phyloP scores from a whole-genome alignment of 2,797 vertebrate species.

The Aplochiton taeniatus region DNA sequence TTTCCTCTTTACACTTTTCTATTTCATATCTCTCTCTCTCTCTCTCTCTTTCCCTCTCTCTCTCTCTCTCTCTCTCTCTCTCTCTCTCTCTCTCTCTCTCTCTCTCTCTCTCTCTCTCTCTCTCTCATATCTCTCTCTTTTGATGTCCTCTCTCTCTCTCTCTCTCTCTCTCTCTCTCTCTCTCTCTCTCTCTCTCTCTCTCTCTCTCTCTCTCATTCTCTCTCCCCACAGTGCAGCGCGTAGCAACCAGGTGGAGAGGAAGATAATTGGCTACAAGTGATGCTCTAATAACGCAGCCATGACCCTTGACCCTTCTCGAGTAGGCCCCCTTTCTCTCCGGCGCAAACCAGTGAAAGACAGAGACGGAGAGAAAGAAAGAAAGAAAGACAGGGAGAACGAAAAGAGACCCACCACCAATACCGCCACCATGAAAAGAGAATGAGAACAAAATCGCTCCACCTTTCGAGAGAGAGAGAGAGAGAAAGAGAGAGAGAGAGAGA shows the following conservation, averaged over 20 bases:
- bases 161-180: too few species aligned
- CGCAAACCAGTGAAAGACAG: constrained; percentile 38
- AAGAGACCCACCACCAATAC: background rate
- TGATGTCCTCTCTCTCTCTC: too few species aligned
- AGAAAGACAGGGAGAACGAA: constrained; percentile 30
- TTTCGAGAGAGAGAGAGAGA: constrained; percentile 55
- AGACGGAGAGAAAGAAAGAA: constrained; percentile 25
- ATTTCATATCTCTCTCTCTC: too few species aligned
- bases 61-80: too few species aligned
- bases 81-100: too few species aligned
- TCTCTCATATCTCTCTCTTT: too few species aligned
- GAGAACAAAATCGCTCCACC: constrained; percentile 25
- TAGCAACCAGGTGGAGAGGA: constrained; percentile 38
- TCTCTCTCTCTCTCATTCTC: too few species aligned
- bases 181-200: too few species aligned
- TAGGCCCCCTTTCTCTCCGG: constrained; percentile 52
- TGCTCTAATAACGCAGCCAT: constrained; percentile 65
- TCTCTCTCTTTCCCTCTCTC: too few species aligned
- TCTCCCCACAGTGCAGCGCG: constrained; percentile 33
- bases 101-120: too few species aligned
- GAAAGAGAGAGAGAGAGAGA: constrained; percentile 64
- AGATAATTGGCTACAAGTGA: constrained; percentile 65
- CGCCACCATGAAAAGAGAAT: constrained; percentile 10
- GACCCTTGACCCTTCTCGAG: constrained; percentile 63
- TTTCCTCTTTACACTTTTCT: too few species aligned